Conservation (phyloP, 2,888 invertebrate species). For the Zaprionus bogoriensis region DNA sequence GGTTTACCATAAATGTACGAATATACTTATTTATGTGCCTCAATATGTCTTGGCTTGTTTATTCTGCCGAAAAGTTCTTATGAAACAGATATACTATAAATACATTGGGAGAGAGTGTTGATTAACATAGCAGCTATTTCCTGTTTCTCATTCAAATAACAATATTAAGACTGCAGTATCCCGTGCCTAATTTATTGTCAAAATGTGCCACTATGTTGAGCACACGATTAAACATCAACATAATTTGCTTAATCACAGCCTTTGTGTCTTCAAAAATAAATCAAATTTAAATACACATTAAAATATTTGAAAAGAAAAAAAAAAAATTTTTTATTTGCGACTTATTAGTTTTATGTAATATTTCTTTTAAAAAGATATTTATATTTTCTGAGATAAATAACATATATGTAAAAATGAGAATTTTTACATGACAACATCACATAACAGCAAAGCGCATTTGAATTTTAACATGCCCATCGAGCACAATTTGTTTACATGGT, state of each 20-base stretch:
- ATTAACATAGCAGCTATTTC: not conserved
- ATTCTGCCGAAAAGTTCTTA: not conserved
- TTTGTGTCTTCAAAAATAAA: not conserved
- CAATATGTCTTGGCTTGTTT: not conserved
- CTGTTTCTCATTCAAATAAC: not conserved
- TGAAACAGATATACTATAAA: constrained; percentile 1
- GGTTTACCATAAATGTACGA: not conserved
- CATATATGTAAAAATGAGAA: too few relatives aligned
- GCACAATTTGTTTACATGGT: constrained; percentile 43
- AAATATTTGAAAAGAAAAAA: not conserved
- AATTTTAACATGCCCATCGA: constrained; percentile 22
- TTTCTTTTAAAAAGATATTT: too few relatives aligned
- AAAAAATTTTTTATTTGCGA: too few relatives aligned
- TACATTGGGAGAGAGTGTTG: not conserved
- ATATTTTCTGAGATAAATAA: too few relatives aligned
- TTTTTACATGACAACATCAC: too few relatives aligned
- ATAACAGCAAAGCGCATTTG: not conserved
- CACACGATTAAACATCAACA: not conserved
- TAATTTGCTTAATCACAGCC: not conserved
- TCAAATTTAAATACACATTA: not conserved
- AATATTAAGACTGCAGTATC: not conserved
- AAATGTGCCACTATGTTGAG: not conserved
- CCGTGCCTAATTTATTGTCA: not conserved
- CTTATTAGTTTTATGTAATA: too few relatives aligned
- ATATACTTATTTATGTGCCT: not conserved